A percentile compares a stretch with the other conserved stretches of the same genome.
Evolutionary conservation across 2,113 vertebrate genomes (phyloP).

Genomic region (Leucoraja erinaceus): DNA sequence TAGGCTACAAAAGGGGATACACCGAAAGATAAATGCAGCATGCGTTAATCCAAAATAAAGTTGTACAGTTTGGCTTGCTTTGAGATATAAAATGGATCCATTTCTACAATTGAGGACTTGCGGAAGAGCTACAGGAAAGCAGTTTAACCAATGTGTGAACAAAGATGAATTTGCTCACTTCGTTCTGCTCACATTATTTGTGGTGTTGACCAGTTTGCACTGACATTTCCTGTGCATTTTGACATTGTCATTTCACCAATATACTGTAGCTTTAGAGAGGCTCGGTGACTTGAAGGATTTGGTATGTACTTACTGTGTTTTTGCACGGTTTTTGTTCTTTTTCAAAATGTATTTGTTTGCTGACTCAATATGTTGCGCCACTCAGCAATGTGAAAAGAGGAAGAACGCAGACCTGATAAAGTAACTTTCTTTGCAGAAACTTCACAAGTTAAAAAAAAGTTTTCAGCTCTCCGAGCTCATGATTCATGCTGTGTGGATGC

Average conservation of each 20-base stretch:
- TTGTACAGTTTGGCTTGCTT: neutral
- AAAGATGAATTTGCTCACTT: neutral
- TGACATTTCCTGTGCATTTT: constrained; percentile 33
- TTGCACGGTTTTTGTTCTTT: constrained; percentile 46
- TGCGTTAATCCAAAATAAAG: neutral
- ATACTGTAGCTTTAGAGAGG: neutral
- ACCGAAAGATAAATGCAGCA: neutral
- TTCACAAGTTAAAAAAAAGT: neutral
- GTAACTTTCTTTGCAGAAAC: neutral
- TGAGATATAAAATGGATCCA: neutral
- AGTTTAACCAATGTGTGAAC: neutral
- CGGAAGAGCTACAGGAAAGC: neutral
- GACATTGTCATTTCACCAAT: constrained; percentile 35
- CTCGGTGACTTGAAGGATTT: neutral
- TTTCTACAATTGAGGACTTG: neutral
- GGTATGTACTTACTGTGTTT: constrained; percentile 44
- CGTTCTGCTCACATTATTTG: constrained; percentile 36
- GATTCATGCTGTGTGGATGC: neutral
- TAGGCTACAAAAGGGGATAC: neutral
- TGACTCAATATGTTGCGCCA: neutral
- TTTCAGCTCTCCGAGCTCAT: neutral
- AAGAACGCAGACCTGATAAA: neutral
- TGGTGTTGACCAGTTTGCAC: constrained; percentile 37
- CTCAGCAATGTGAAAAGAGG: neutral
- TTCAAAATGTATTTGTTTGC: neutral